Evolutionary conservation across 1,140 invertebrate genomes (phyloP).

Genomic region (Caenorhabditis brenneri): DNA sequence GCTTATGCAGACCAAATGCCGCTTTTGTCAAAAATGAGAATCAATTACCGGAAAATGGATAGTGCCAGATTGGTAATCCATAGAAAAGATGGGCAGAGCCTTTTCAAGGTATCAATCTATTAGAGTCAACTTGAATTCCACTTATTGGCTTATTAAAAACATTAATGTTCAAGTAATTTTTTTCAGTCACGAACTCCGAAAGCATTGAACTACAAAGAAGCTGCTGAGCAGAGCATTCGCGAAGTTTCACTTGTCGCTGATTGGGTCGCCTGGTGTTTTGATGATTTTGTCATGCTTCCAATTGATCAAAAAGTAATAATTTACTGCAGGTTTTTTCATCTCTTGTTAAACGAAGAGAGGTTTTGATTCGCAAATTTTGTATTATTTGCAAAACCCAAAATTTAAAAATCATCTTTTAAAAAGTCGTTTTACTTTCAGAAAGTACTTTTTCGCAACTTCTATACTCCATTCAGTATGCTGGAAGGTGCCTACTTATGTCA

Average conservation of each 20-base stretch:
- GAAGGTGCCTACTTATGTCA: conserved; percentile 35
- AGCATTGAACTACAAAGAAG: conserved; percentile 45
- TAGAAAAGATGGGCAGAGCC: conserved; percentile 38
- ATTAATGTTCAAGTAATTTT: neutral
- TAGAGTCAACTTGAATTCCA: too few species aligned
- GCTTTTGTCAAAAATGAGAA: conserved; percentile 8
- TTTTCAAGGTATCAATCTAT: conserved; percentile 40
- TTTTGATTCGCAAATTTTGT: neutral
- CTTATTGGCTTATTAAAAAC: too few species aligned
- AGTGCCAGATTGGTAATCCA: conserved; percentile 42
- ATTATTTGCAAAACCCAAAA: too few species aligned
- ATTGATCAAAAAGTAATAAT: conserved; percentile 42
- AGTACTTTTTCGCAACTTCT: conserved; percentile 46
- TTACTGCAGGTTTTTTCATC: too few species aligned
- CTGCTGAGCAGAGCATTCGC: neutral
- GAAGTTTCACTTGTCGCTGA: conserved; percentile 47
- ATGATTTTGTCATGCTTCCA: conserved; percentile 1
- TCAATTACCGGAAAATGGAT: conserved; percentile 41
- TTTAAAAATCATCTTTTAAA: too few species aligned
- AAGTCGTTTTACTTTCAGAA: too few species aligned
- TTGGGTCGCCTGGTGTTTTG: conserved; percentile 22
- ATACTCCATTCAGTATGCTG: conserved; percentile 33
- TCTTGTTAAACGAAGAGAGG: too few species aligned
- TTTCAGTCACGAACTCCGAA: conserved; percentile 33
- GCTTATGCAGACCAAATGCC: conserved; percentile 2